A percentile compares a stretch with the other conserved stretches of the same genome.
phyloP scores from a whole-genome alignment of 2,888 invertebrate species.

The Trichopria drosophilae region DNA sequence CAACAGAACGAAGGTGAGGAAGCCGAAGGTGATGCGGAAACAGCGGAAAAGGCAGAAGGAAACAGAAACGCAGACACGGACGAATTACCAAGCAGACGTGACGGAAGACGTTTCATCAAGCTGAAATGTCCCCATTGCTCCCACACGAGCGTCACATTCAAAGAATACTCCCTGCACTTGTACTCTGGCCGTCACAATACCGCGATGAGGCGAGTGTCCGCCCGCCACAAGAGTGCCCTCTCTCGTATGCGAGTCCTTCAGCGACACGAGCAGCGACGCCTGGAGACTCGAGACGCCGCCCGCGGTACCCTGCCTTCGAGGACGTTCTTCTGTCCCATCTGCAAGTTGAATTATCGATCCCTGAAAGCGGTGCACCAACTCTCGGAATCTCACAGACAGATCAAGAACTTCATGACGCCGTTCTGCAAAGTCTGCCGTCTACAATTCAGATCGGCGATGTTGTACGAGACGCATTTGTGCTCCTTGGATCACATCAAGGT shows the following conservation, averaged over 20 bases:
- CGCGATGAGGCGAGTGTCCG: conserved; percentile 74
- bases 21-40: conserved; percentile 47
- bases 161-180: conserved; percentile 75
- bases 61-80: conserved; percentile 56
- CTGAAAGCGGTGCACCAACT: conserved; percentile 76
- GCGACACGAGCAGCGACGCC: conserved; percentile 76
- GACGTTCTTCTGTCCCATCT: conserved; percentile 74
- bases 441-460: conserved; percentile 81
- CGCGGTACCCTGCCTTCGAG: conserved; percentile 64
- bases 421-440: conserved; percentile 77
- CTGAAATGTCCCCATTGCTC: conserved; percentile 78
- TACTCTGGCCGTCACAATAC: conserved; percentile 71
- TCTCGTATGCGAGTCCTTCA: conserved; percentile 79
- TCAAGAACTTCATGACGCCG: conserved; percentile 83
- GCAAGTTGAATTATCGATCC: conserved; percentile 76
- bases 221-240: conserved; percentile 74
- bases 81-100: conserved; percentile 51
- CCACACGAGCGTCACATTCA: conserved; percentile 74
- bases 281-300: conserved; percentile 70
- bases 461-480: conserved; percentile 81
- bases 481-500: conserved; percentile 81
- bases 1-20: conserved; percentile 55
- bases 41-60: conserved; percentile 45
- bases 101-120: conserved; percentile 66
- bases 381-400: conserved; percentile 79